Percentiles rank a stretch among this genome's conserved stretches.
Conservation (phyloP, 2,113 vertebrate species). For the Toxotes chatareus region DNA sequence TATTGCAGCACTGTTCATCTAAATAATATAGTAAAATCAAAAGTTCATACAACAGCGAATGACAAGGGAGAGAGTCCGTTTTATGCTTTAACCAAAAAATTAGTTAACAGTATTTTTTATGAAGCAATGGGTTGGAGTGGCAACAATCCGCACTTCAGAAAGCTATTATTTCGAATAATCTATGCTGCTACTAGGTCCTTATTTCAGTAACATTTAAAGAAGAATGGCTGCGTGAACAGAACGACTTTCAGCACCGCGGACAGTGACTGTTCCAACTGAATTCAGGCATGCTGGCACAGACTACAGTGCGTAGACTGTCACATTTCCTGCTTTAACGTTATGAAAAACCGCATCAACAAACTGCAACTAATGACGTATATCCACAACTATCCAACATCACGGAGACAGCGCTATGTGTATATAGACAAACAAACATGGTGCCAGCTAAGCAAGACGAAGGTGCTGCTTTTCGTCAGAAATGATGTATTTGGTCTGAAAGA, state of each 20-base stretch:
- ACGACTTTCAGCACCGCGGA: conserved; percentile 29
- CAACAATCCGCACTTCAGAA: neutral
- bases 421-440: neutral
- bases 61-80: neutral
- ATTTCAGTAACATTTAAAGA: neutral
- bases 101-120: neutral
- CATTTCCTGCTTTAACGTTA: neutral
- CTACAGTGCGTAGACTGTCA: neutral
- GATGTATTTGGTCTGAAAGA: neutral
- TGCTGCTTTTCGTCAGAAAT: neutral
- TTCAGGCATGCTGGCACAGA: neutral
- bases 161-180: neutral
- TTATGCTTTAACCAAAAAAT: no score
- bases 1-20: conserved; percentile 13
- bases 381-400: no score
- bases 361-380: no score
- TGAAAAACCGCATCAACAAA: no score
- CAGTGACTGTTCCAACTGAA: neutral
- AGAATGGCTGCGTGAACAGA: no score
- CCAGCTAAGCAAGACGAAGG: neutral
- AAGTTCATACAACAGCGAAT: neutral
- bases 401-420: neutral
- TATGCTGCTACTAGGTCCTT: neutral
- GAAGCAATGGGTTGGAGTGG: neutral
- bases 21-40: neutral